Conservation (phyloP, 2,888 invertebrate genomes). For the Drosophila pseudotakahashii region DNA sequence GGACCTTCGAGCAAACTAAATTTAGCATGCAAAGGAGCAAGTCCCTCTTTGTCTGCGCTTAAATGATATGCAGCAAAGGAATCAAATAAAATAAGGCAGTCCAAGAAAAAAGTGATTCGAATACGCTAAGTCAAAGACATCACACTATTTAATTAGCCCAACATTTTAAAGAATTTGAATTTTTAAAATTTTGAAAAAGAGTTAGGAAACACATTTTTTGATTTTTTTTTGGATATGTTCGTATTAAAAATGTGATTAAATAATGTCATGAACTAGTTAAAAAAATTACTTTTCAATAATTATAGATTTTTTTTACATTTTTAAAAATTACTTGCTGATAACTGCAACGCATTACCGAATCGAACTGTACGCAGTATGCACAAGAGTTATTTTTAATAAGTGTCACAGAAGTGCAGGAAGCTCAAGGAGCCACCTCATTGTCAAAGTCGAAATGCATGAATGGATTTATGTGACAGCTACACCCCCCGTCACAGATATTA, state of each 20-base stretch:
- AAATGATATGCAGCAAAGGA: constrained; percentile 7
- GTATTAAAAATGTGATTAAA: too few species aligned
- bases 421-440: constrained; percentile 46
- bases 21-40: constrained; percentile 61
- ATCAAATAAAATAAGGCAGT: constrained; percentile 2
- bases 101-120: too few species aligned
- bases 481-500: constrained; percentile 3
- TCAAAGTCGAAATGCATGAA: constrained; percentile 67
- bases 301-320: too few species aligned
- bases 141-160: too few species aligned
- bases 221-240: too few species aligned
- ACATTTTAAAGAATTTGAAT: too few species aligned
- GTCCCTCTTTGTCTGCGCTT: constrained; percentile 15
- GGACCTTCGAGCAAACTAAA: constrained; percentile 42
- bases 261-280: too few species aligned
- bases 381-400: constrained; percentile 41
- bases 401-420: constrained; percentile 34
- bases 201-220: too few species aligned
- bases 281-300: too few species aligned
- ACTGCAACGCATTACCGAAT: constrained; percentile 10
- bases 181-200: too few species aligned
- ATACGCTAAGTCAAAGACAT: too few species aligned
- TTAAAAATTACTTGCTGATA: neutral
- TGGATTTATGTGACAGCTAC: constrained; percentile 52
- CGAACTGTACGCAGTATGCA: constrained; percentile 1